A percentile compares a stretch with the other conserved stretches of the same genome.
Evolutionary conservation across 2,797 vertebrate species (phyloP).

Genomic region (Microctenopoma stevenorrisi): DNA sequence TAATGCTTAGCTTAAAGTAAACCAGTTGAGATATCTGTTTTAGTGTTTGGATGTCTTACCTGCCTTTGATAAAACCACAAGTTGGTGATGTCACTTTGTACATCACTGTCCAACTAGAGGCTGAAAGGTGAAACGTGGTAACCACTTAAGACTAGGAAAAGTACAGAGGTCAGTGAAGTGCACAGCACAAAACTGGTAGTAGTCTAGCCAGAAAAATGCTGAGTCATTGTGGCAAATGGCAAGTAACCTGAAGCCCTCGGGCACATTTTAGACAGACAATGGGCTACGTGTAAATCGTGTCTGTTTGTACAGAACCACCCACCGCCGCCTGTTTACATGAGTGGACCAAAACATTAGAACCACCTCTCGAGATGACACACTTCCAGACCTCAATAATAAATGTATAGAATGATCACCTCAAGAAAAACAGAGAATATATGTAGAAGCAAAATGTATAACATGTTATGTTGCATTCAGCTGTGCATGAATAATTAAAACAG

Average conservation of each 20-base stretch:
- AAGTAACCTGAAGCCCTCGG: not conserved
- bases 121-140: constrained; percentile 2
- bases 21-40: not conserved
- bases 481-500: no score
- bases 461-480: no score
- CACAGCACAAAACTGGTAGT: not conserved
- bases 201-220: not conserved
- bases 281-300: no score
- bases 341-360: no score
- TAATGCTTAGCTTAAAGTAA: not conserved
- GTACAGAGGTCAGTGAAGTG: not conserved
- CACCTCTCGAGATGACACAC: no score
- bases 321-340: no score
- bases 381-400: no score
- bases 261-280: no score
- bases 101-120: not conserved
- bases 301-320: no score
- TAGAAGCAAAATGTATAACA: no score
- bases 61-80: not conserved
- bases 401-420: no score
- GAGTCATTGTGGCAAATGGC: not conserved
- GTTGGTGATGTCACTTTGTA: not conserved
- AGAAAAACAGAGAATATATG: no score
- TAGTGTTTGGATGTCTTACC: not conserved
- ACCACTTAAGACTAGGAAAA: not conserved